Evolutionary conservation across 2,797 vertebrate species (phyloP).

Genomic region (Phoxinus dragarum): DNA sequence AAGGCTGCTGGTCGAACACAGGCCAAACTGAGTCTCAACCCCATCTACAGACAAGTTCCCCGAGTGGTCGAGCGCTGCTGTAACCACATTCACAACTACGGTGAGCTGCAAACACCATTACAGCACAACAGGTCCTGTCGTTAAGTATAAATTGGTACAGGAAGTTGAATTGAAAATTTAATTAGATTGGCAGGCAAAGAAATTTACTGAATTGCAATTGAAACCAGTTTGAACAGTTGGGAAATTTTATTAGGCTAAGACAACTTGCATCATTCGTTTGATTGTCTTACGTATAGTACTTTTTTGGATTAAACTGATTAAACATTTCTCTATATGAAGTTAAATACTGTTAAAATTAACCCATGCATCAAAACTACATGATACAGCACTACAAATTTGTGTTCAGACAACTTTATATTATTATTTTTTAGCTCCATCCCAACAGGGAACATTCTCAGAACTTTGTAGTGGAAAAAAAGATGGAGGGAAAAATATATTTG

Average conservation of each 20-base stretch:
- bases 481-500: background rate
- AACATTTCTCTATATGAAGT: background rate
- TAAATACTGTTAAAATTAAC: background rate
- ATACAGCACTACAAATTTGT: background rate
- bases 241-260: background rate
- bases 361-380: background rate
- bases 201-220: background rate
- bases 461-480: background rate
- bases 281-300: background rate
- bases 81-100: conserved; percentile 84
- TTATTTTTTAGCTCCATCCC: background rate
- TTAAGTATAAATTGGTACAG: background rate
- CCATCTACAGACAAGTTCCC: conserved; percentile 89
- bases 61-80: conserved; percentile 90
- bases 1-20: conserved; percentile 76
- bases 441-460: background rate
- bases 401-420: background rate
- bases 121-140: background rate
- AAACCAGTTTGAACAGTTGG: background rate
- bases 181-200: background rate
- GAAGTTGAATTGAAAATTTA: background rate
- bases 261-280: background rate
- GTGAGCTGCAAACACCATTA: conserved; percentile 69
- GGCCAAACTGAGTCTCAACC: conserved; percentile 88
- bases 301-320: background rate